Conservation (phyloP, 1,140 invertebrate species). For the Cyclargus thomasi region DNA sequence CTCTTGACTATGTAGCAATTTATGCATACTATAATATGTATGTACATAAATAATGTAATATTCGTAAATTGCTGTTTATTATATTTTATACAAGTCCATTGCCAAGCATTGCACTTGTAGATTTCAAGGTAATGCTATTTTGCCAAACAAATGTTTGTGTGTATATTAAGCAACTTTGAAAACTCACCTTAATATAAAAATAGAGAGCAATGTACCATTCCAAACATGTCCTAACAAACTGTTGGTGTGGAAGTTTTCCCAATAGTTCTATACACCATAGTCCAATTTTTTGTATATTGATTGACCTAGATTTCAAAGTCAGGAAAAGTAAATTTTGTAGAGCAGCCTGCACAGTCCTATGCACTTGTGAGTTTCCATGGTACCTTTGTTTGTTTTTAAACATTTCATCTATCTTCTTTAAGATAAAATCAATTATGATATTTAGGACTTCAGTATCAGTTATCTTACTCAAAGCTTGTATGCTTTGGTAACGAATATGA, state of each 20-base stretch:
- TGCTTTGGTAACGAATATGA: conserved; percentile 45
- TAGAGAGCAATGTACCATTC: conserved; percentile 53
- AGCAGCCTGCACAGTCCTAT: conserved; percentile 40
- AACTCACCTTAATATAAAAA: conserved; percentile 46
- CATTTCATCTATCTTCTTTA: conserved; percentile 44
- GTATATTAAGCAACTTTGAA: too few relatives aligned
- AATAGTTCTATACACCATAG: conserved; percentile 49
- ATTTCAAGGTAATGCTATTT: too few relatives aligned
- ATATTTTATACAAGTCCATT: too few relatives aligned
- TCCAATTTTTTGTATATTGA: conserved; percentile 26
- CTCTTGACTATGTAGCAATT: too few relatives aligned
- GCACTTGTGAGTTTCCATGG: conserved; percentile 48
- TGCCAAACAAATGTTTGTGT: too few relatives aligned
- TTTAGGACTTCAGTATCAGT: conserved; percentile 33
- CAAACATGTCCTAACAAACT: conserved; percentile 47
- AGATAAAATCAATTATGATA: conserved; percentile 38
- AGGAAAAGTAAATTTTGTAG: conserved; percentile 49
- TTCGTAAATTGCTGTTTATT: too few relatives aligned
- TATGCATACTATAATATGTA: too few relatives aligned
- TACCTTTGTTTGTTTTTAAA: conserved; percentile 58
- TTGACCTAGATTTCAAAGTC: conserved; percentile 31
- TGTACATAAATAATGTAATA: too few relatives aligned
- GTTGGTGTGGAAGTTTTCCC: conserved; percentile 52
- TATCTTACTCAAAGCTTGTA: conserved; percentile 42
- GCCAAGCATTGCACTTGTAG: too few relatives aligned